Evolutionary conservation across 2,888 invertebrate species (phyloP).

Genomic region (Drosophila putrida): DNA sequence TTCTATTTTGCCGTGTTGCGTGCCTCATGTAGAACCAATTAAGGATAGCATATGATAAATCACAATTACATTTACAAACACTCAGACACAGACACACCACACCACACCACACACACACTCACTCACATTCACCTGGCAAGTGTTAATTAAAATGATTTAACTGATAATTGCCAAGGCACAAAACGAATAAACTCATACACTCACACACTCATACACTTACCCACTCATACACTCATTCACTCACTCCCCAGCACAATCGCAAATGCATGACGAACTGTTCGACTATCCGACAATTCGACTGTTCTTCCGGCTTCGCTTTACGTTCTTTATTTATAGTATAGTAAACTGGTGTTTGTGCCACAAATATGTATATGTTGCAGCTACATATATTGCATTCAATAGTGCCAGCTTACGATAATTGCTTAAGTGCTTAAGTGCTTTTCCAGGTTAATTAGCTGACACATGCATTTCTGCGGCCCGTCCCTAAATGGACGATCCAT

Average conservation of each 20-base stretch:
- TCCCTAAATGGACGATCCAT: conserved; percentile 9
- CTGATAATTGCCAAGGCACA: conserved; percentile 68
- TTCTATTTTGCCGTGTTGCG: conserved; percentile 27
- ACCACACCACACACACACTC: conserved; percentile 10
- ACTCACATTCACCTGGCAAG: conserved; percentile 51
- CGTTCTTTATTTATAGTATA: conserved; percentile 40
- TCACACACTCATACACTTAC: conserved; percentile 16
- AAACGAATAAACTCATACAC: conserved; percentile 29
- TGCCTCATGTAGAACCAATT: conserved; percentile 57
- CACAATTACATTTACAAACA: conserved; percentile 51
- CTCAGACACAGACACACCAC: conserved; percentile 6
- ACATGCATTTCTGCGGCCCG: conserved; percentile 40
- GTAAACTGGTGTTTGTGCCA: conserved; percentile 14
- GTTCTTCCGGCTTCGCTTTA: conserved; percentile 46
- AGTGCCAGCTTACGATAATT: conserved; percentile 38
- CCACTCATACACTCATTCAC: background rate
- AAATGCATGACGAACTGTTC: conserved; percentile 47
- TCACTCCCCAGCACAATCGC: conserved; percentile 4
- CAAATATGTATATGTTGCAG: conserved; percentile 12
- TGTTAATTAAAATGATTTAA: conserved; percentile 82
- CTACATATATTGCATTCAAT: conserved; percentile 21
- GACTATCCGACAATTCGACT: conserved; percentile 23
- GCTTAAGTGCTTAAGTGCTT: conserved; percentile 79
- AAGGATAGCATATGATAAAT: conserved; percentile 70
- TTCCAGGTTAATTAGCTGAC: conserved; percentile 76